These are phyloP conservation scores for Ceratosolen fusciceps DNA, from an alignment of 1,140 invertebrate species.

Conservation along the genomic window DNA sequence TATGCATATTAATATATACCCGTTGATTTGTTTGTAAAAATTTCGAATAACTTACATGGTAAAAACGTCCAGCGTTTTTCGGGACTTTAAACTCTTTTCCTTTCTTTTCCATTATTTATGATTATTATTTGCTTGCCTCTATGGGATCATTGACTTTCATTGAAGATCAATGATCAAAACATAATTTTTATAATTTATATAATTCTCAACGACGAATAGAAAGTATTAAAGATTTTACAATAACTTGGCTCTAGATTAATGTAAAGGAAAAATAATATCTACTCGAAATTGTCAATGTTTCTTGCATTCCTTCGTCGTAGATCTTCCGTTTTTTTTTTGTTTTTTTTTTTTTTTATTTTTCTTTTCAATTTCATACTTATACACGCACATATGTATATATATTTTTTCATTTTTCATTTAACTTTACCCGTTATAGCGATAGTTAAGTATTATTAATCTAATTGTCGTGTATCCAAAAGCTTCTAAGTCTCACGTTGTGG, in stretches of 20 bases:
- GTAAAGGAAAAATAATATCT: slow-evolving; percentile 8
- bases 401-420: not conserved
- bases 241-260: slow-evolving; percentile 2
- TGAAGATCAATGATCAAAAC: slow-evolving; percentile 22
- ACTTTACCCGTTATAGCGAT: not conserved
- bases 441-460: slow-evolving; percentile 12
- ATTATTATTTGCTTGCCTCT: slow-evolving; percentile 14
- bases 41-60: slow-evolving; percentile 26
- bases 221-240: slow-evolving; percentile 30
- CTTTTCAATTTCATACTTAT: not conserved
- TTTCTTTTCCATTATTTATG: slow-evolving; percentile 12
- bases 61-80: slow-evolving; percentile 48
- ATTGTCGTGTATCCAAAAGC: slow-evolving; percentile 41
- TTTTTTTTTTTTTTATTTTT: not conserved
- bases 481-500: slow-evolving; percentile 34
- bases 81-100: slow-evolving; percentile 15
- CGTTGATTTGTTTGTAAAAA: slow-evolving; percentile 13
- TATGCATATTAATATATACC: slow-evolving; percentile 7
- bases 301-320: slow-evolving; percentile 3
- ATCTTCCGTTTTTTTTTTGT: not conserved
- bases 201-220: slow-evolving; percentile 23
- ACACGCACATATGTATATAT: slow-evolving; percentile 7
- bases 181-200: slow-evolving; percentile 29
- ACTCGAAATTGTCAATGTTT: not conserved
- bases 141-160: slow-evolving; percentile 15